Evolutionary conservation across 2,113 vertebrate species (phyloP).

Genomic region (Okapia johnstoni): DNA sequence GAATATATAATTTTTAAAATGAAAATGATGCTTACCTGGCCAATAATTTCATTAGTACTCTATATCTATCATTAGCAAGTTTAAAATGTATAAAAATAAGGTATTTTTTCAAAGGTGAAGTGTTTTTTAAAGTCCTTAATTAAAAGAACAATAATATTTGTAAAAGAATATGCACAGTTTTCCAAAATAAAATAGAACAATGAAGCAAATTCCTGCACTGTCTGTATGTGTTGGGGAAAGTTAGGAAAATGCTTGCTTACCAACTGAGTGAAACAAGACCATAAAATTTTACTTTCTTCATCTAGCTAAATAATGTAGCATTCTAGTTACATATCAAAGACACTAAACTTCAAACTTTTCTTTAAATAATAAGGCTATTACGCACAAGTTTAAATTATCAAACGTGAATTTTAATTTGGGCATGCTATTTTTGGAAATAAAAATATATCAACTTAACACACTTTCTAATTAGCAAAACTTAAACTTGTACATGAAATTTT

Average conservation of each 20-base stretch:
- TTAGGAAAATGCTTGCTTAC: not conserved
- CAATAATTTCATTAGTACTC: conserved; percentile 34
- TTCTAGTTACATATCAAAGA: not conserved
- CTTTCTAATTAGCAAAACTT: not conserved
- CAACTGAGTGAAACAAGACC: not conserved
- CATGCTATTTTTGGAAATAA: not conserved
- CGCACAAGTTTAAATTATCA: not conserved
- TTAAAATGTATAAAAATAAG: not conserved
- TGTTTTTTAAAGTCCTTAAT: not conserved
- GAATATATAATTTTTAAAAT: not conserved
- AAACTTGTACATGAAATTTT: not conserved
- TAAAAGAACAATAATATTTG: not conserved
- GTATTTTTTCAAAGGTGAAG: not conserved
- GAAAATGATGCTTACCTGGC: not conserved
- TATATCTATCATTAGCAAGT: conserved; percentile 4
- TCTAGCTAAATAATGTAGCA: not conserved
- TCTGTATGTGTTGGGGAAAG: not conserved
- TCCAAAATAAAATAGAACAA: conserved; percentile 5
- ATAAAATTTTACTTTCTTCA: not conserved
- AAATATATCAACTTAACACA: not conserved
- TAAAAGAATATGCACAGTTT: not conserved
- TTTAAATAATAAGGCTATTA: not conserved
- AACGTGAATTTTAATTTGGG: not conserved
- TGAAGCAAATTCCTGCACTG: not conserved
- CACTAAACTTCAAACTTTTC: not conserved